Evolutionary conservation across 2,888 invertebrate species (phyloP), one percentile per base, ranked within the genome.

Genomic region (Pogonocherus hispidulus): DNA sequence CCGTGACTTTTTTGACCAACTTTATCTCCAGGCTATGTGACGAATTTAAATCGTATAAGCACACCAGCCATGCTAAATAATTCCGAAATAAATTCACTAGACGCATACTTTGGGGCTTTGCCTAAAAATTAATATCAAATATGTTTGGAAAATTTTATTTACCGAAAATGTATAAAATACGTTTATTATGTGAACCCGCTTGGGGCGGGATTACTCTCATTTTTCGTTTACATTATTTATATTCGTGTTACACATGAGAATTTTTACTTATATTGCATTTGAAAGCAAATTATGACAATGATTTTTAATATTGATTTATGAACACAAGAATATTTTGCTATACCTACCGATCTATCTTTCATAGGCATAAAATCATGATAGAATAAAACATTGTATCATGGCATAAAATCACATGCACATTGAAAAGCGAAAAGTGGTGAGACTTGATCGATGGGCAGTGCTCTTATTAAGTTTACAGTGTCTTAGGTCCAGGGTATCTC

Each of bases 41-140:
- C 82, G 82, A 82, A 83, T 82, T 81, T 80, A 83, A 83, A 83
- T 83, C 82, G 80, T 79, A 81, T 83, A 82, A 83, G 82, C 81
- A 81, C 82, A 81, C 81, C 80, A 79, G 78, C 76, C 79, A 76
- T 76, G 75, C 79, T 82, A 80, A 80, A 82, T 82, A 81, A 82
- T 81, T 81, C 81, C 74, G 78, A 80, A 81, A 81, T 81, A 80
- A 81, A 81, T 82, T 81, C 78, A 73, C 66, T 72, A 72, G 63
- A 69, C 66, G 60, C 65, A 62, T 63, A 68, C 67, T 70, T 63
- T 72, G 66, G 69, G 70, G 70, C 66, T 64, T 66, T 66, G 65
- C 63, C 66, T 57, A 59, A 72, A 73, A 70, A 72, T 70, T 72
- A 60, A 72, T 74, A 66, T 68, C 69, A 60, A 67, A 73, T 69